These are phyloP conservation scores for Lasioglossum vierecki DNA, from an alignment of 2,888 invertebrate species.

Conservation along the genomic window DNA sequence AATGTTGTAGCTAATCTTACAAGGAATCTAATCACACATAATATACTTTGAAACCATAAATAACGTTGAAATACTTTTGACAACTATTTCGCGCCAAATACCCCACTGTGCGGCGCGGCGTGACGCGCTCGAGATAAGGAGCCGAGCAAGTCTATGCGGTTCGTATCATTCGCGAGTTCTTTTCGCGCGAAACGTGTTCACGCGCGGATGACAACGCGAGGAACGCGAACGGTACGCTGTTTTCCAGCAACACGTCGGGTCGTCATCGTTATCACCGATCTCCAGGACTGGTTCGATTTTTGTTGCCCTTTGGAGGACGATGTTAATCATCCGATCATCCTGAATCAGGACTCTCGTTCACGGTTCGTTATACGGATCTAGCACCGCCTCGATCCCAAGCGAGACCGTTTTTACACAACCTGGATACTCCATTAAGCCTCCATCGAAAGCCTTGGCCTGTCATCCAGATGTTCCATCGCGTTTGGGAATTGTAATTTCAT, in stretches of 20 bases:
- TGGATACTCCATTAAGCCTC: background rate
- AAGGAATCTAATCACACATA: too few species aligned
- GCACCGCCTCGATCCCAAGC: background rate
- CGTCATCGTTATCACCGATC: background rate
- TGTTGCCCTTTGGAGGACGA: background rate
- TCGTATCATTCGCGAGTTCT: slow-evolving; percentile 16
- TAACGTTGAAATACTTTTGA: too few species aligned
- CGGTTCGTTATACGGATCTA: background rate
- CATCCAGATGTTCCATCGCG: background rate
- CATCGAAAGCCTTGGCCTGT: background rate
- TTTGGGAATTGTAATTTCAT: background rate
- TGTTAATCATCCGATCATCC: background rate
- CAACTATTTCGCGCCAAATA: too few species aligned
- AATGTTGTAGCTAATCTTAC: too few species aligned
- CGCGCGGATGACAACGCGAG: background rate
- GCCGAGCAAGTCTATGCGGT: background rate
- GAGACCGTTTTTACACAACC: background rate
- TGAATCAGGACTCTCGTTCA: background rate
- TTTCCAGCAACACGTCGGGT: background rate
- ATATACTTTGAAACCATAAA: too few species aligned
- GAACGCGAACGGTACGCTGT: background rate
- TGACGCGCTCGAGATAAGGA: slow-evolving; percentile 1
- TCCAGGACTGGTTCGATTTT: background rate
- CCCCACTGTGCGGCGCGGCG: too few species aligned
- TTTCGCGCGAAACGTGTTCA: background rate